phyloP scores from a whole-genome alignment of 2,113 vertebrate species.

The Lethenteron camtschaticum region DNA sequence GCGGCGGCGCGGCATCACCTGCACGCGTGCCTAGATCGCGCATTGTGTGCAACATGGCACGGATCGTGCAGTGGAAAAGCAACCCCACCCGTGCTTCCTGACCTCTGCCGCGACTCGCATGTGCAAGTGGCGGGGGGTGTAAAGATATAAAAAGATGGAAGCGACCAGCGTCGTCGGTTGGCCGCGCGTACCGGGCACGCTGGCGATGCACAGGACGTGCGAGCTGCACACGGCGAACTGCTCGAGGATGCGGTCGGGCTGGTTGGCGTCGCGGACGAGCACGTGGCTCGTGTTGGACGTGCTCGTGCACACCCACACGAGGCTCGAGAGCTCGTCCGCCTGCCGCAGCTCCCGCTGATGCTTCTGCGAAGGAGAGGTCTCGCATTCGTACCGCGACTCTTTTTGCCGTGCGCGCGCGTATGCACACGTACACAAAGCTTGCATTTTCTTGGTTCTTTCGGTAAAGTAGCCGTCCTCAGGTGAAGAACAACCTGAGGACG shows the following conservation, averaged over 20 bases:
- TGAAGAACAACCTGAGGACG: no score
- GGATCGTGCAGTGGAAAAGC: no score
- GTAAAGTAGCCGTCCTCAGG: no score
- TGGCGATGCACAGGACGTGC: slow-evolving; percentile 71
- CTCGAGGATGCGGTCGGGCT: slow-evolving; percentile 76
- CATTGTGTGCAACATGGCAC: no score
- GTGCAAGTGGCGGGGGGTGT: no score
- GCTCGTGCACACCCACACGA: slow-evolving; percentile 95
- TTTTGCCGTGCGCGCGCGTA: background rate
- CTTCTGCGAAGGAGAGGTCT: slow-evolving; percentile 27
- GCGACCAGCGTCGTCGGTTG: background rate
- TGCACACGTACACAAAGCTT: background rate
- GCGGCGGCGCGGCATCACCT: no score
- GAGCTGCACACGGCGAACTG: slow-evolving; percentile 80
- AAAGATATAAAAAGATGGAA: no score
- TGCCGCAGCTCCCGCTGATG: slow-evolving; percentile 67
- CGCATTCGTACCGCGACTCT: no score
- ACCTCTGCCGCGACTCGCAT: no score
- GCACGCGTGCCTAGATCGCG: no score
- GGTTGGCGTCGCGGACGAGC: slow-evolving; percentile 72
- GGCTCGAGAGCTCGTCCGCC: slow-evolving; percentile 73
- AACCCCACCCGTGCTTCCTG: no score
- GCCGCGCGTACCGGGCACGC: slow-evolving; percentile 54
- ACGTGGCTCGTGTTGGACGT: slow-evolving; percentile 68
- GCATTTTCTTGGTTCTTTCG: no score